phyloP scores from a whole-genome alignment of 2,113 vertebrate species.

The Gymnobelideus leadbeateri region DNA sequence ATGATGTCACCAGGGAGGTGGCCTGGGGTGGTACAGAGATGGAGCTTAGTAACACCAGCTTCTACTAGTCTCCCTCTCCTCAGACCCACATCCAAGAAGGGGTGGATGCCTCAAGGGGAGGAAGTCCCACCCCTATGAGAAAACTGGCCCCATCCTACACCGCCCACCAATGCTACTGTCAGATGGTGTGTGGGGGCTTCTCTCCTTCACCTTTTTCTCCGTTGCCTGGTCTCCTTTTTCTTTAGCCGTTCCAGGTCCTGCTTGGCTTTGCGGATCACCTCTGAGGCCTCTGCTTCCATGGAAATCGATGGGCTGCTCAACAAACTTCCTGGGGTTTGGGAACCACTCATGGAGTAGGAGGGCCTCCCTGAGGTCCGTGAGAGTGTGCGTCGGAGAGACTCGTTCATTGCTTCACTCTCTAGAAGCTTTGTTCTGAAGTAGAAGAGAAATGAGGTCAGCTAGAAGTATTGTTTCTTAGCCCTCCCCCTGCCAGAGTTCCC shows the following conservation, averaged over 20 bases:
- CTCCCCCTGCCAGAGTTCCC: neutral
- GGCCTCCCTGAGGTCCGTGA: constrained; percentile 87
- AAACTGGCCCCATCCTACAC: neutral
- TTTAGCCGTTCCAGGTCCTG: constrained; percentile 95
- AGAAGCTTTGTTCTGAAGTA: constrained; percentile 91
- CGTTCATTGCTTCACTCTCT: constrained; percentile 98
- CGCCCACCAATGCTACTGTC: fast-evolving
- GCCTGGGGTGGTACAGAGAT: neutral
- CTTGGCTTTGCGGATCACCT: constrained; percentile 93
- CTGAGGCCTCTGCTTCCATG: constrained; percentile 91
- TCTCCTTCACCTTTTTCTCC: constrained; percentile 89
- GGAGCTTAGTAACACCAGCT: neutral
- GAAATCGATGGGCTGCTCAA: constrained; percentile 84
- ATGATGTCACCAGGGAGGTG: neutral
- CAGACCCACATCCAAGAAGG: neutral
- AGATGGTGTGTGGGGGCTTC: neutral
- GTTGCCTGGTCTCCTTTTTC: constrained; percentile 93
- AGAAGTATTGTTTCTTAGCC: fast-evolving
- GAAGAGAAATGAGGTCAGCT: neutral
- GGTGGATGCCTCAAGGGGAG: neutral
- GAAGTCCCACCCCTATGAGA: neutral
- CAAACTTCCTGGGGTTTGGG: constrained; percentile 75
- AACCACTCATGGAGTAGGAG: constrained; percentile 82
- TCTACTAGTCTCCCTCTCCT: neutral
- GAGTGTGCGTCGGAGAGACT: constrained; percentile 92